phyloP scores from a whole-genome alignment of 1,140 invertebrate genomes.

The Pentalonia nigronervosa region DNA sequence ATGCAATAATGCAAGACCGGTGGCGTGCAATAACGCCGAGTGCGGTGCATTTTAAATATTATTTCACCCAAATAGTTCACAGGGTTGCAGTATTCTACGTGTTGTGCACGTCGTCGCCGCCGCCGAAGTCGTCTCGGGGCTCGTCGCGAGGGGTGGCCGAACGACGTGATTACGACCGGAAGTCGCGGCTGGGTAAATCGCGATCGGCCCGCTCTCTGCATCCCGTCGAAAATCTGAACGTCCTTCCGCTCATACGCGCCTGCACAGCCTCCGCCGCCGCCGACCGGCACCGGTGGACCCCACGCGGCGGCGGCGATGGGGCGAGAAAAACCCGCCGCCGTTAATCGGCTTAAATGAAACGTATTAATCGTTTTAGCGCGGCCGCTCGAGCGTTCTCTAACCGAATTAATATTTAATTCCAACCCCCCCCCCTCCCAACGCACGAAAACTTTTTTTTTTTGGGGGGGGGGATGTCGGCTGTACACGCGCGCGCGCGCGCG shows the following conservation, averaged over 20 bases:
- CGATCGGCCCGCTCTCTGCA: neutral
- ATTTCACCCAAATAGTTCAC: too few relatives aligned
- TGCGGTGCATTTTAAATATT: too few relatives aligned
- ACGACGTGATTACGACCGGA: slow-evolving; percentile 35
- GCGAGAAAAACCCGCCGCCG: slow-evolving; percentile 17
- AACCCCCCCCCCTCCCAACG: too few relatives aligned
- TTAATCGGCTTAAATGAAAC: slow-evolving; percentile 56
- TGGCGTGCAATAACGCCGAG: too few relatives aligned
- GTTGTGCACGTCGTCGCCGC: too few relatives aligned
- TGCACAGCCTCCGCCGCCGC: neutral
- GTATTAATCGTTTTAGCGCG: slow-evolving; percentile 57
- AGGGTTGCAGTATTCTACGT: neutral
- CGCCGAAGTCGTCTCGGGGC: neutral
- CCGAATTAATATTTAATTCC: slow-evolving; percentile 57
- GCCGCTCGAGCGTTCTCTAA: slow-evolving; percentile 49
- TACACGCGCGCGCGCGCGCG: too few relatives aligned
- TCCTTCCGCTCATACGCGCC: too few relatives aligned
- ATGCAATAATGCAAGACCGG: too few relatives aligned
- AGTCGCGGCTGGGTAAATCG: neutral
- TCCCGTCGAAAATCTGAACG: neutral
- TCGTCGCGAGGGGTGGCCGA: neutral
- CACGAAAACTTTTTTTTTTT: too few relatives aligned
- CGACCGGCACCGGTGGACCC: neutral
- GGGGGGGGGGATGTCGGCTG: neutral
- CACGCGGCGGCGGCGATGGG: neutral